Base-by-base conservation (phyloP, 2,113 vertebrate genomes). In the Nothoprocta pentlandii region DNA sequence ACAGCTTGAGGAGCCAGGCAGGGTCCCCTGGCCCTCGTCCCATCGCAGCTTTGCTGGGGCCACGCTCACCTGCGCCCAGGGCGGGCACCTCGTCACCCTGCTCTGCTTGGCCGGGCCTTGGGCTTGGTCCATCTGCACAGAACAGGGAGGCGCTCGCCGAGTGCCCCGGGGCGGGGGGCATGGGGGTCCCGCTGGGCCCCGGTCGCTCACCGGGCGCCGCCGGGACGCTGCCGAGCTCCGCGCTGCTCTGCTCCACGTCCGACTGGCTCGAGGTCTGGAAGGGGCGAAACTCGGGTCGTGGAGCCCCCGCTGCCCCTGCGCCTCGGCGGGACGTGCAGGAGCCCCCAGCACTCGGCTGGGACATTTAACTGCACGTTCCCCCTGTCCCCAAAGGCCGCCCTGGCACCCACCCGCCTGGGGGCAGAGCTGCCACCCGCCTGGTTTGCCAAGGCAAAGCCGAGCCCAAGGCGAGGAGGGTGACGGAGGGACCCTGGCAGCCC, bases 221-320 rank as follows among this genome's bases (percentile, higher is more conserved):
- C 1, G 21, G 69, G 47, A 75, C 75, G 61, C 96, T 96, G 0
- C 96, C 85, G 2, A 89, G 89, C 46, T 98, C 97, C 0, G 39
- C 85, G 7, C 83, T 96, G 76, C 98, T 97, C 53, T 61, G 97
- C 3, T 98, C 98, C 36, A 96, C 82, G 94, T 98, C 98, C 4
- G 96, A 97, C 76, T 97, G 98, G 71, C 98, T 98, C 4, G 95
- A 98, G 90, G 95, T 97, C 98, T 99, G 95, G 23, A 30, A 58
- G 21, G 44, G 11, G 70, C 70, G 73, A 11, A 42, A 39, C 10
- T 64, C 69, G 0, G 0, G 34, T 16, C 2, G 0, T 2, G 2
- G 21, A 8, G 11, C 10, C 3, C 4, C 2, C 30, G 5, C 17
- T 32, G 28, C 21, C 46, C 19, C n/a, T 1, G 2, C 20, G 28